phyloP scores from a whole-genome alignment of 2,797 vertebrate species.

The Sciurus vulgaris region DNA sequence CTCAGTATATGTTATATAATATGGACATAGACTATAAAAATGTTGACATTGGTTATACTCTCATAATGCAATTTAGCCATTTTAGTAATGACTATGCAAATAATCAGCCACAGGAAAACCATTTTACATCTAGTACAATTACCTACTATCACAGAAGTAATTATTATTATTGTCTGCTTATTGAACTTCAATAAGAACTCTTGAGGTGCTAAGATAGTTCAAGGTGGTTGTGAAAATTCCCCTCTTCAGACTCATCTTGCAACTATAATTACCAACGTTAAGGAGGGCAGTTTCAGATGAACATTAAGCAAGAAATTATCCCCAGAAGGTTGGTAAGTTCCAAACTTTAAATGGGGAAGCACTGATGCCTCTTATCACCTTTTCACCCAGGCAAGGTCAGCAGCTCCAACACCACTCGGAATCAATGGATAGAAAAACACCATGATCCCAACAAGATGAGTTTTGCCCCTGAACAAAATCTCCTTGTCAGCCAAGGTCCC shows the following conservation, averaged over 20 bases:
- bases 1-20: slow-evolving; percentile 50
- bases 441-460: not conserved
- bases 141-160: slow-evolving; percentile 72
- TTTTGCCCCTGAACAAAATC: not conserved
- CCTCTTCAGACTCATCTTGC: slow-evolving; percentile 56
- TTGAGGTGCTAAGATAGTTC: slow-evolving; percentile 66
- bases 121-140: slow-evolving; percentile 76
- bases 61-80: slow-evolving; percentile 64
- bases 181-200: slow-evolving; percentile 77
- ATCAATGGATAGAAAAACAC: not conserved
- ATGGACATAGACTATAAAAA: slow-evolving; percentile 40
- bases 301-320: slow-evolving; percentile 69
- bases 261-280: slow-evolving; percentile 63
- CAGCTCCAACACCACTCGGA: not conserved
- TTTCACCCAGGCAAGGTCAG: not conserved
- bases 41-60: slow-evolving; percentile 65
- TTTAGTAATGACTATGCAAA: not conserved
- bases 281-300: slow-evolving; percentile 65
- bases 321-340: slow-evolving; percentile 59
- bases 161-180: slow-evolving; percentile 74
- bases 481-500: not conserved
- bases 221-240: slow-evolving; percentile 35
- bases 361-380: slow-evolving; percentile 1
- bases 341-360: slow-evolving; percentile 66
- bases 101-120: slow-evolving; percentile 65